Conservation (phyloP, 1,140 invertebrate genomes). For the Drosophila simulans region DNA sequence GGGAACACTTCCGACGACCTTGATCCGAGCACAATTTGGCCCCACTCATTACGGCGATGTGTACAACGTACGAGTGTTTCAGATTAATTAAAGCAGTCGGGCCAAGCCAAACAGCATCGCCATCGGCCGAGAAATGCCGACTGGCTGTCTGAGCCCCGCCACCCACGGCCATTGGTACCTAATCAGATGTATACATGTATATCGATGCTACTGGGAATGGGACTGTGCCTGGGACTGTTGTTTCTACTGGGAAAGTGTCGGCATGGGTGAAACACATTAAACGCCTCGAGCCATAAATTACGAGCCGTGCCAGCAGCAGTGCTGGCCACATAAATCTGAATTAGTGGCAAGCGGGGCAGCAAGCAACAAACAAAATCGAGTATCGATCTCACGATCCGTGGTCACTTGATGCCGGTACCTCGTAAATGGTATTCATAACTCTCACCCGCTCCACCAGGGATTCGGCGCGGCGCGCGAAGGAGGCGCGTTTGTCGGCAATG, state of each 20-base stretch:
- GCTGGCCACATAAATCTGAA: conserved; percentile 53
- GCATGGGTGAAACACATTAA: conserved; percentile 41
- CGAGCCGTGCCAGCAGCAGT: conserved; percentile 31
- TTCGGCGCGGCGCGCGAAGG: conserved; percentile 82
- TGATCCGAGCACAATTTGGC: conserved; percentile 46
- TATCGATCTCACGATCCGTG: conserved; percentile 78
- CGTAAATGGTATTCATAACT: conserved; percentile 84
- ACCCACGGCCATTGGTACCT: conserved; percentile 40
- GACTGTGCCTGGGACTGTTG: background rate
- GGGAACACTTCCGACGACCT: conserved; percentile 27
- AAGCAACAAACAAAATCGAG: conserved; percentile 56
- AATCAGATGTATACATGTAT: conserved; percentile 50
- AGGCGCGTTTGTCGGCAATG: conserved; percentile 71
- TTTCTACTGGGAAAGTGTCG: conserved; percentile 5
- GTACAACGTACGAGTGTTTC: conserved; percentile 55
- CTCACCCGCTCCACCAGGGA: conserved; percentile 84
- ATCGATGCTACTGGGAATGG: conserved; percentile 25
- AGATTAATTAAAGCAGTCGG: conserved; percentile 72
- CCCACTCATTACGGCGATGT: conserved; percentile 39
- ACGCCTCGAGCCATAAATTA: conserved; percentile 41
- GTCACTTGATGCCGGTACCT: conserved; percentile 84
- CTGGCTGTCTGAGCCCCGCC: conserved; percentile 27
- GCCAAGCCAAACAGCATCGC: conserved; percentile 48
- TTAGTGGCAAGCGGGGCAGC: conserved; percentile 27
- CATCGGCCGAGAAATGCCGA: conserved; percentile 17